These are phyloP conservation scores for Botrylloides violaceus DNA, from an alignment of 23 tunicate species.

Conservation along the genomic window DNA sequence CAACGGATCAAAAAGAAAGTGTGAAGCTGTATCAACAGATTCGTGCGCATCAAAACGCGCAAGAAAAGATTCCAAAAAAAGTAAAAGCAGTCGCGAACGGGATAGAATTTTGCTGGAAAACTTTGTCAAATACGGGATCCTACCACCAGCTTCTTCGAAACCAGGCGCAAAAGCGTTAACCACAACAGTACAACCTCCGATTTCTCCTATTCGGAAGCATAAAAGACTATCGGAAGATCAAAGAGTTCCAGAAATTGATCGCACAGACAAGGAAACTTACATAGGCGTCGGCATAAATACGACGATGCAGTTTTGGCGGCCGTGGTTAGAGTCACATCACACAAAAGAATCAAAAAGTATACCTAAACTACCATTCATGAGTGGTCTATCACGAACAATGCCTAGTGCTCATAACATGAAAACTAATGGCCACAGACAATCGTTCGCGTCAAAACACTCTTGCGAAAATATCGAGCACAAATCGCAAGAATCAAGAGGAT, in stretches of 20 bases:
- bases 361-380: no score
- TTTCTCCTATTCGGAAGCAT: neutral
- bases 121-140: constrained; percentile 18
- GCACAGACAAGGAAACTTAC: no score
- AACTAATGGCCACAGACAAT: neutral
- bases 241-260: constrained; percentile 6
- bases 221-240: neutral
- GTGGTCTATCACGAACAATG: neutral
- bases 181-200: no score
- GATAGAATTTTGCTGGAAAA: constrained; percentile 19
- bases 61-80: constrained; percentile 9
- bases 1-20: constrained; percentile 25
- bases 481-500: neutral
- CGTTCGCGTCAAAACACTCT: neutral
- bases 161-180: neutral
- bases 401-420: neutral
- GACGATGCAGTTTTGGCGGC: neutral
- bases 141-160: constrained; percentile 1
- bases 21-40: neutral
- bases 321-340: neutral
- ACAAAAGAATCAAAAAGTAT: neutral
- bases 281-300: no score
- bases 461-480: neutral
- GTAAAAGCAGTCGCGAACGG: constrained; percentile 19
- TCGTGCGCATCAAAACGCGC: neutral